Percentiles rank a stretch among this genome's conserved stretches.
Evolutionary conservation across 2,797 vertebrate genomes (phyloP).

Genomic region (Onychomys arenicola): DNA sequence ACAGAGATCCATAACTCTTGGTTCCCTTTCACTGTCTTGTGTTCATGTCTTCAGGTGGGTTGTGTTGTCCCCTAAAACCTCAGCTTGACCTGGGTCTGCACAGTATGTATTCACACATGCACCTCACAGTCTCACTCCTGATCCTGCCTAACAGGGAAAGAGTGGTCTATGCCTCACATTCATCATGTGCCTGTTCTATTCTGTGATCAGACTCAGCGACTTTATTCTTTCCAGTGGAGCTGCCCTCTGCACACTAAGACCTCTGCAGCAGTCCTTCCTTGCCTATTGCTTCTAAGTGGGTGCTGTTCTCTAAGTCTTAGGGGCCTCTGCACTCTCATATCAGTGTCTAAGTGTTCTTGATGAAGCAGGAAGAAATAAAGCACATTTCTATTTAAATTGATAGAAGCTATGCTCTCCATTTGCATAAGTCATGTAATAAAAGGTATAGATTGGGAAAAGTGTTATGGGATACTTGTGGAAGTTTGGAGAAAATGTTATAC

Average conservation of each 20-base stretch:
- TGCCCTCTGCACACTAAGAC: background rate
- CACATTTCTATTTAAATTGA: background rate
- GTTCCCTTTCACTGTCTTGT: fast-evolving
- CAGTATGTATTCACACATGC: no score
- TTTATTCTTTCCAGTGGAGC: fast-evolving
- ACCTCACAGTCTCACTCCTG: background rate
- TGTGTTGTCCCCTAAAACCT: background rate
- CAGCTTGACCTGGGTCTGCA: fast-evolving
- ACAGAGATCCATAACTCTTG: background rate
- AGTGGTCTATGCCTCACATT: no score
- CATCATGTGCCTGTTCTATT: fast-evolving
- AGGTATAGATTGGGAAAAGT: background rate
- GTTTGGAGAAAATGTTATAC: fast-evolving
- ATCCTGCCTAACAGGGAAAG: background rate
- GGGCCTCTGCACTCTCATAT: fast-evolving
- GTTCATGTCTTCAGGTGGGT: background rate
- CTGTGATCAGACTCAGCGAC: background rate
- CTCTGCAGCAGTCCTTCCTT: background rate
- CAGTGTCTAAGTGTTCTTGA: background rate
- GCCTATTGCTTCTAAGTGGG: no score
- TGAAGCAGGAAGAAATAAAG: background rate
- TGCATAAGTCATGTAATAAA: background rate
- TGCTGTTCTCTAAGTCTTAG: background rate
- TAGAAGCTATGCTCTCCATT: background rate
- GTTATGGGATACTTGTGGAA: fast-evolving